Evolutionary conservation across 2,113 vertebrate species (phyloP), one percentile per base, ranked within the genome.

Genomic region (Ceuthmochares aereus): DNA sequence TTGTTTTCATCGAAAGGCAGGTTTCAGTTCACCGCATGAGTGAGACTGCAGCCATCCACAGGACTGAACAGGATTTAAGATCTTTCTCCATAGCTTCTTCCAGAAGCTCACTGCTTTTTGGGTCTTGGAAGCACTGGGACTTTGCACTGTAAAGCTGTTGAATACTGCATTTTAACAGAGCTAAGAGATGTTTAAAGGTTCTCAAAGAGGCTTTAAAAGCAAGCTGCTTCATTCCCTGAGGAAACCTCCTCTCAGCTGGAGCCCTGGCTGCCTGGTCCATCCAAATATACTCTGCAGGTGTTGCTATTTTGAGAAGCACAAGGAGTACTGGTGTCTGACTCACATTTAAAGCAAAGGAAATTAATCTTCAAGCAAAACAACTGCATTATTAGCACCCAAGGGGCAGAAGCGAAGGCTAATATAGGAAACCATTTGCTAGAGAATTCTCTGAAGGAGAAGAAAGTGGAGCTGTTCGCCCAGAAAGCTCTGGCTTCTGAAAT

Each of bases 281-380:
- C 87, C 66, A 94, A 52, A 78, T 87, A 84, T 40, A 72, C 58
- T 93, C 67, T 81, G 66, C 67, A 95, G 89, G 62, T 95, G 67
- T 89, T 96, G 32, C 82, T 93, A 68, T 95, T 95, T 97, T 93
- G 88, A 95, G 84, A 95, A 96, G 88, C 87, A 73, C 40, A 82
- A 67, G 30, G 63, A 93, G 88, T 86, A 87, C 90, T 63, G 34
- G 40, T 89, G 62, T 96, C 95, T 89, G 76, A 91, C 66, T 97
- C 68, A 91, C 95, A 79, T 93, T 94, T 91, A 90, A 96, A 91
- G 40, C 80, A 89, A 93, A 95, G 88, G 96, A 96, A 98, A 96
- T 95, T 92, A 94, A 95, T 88, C 89, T 96, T 92, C 20, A 40
- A 92, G 89, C 89, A 82, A 84, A 96, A 94, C 87, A 95, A 89